Evolutionary conservation across 2,797 vertebrate species (phyloP).

Genomic region (Sternarchorhynchus goeldii): DNA sequence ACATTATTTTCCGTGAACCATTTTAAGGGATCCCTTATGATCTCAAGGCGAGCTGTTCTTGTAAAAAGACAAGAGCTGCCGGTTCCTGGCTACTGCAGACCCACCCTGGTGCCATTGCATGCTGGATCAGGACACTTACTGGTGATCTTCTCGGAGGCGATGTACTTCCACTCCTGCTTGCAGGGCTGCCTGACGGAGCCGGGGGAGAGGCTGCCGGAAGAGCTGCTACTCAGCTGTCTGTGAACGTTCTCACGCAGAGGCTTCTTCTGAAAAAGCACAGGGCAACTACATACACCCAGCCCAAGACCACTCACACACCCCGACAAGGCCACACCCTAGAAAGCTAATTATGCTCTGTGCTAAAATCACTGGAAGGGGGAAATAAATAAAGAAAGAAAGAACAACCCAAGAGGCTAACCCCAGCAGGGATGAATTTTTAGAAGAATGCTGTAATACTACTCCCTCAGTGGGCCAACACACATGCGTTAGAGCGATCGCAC

Average conservation of each 20-base stretch:
- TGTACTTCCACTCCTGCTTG: constrained; percentile 98
- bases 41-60: background rate
- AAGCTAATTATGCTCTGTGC: constrained; percentile 8
- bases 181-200: constrained; percentile 81
- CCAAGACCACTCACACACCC: constrained; percentile 53
- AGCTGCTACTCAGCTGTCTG: constrained; percentile 94
- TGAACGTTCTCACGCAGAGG: constrained; percentile 92
- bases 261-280: constrained; percentile 99
- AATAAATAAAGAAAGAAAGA: too few relatives aligned
- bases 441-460: constrained; percentile 22
- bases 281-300: constrained; percentile 91
- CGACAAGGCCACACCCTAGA: constrained; percentile 3
- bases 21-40: too few relatives aligned
- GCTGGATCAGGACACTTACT: constrained; percentile 77
- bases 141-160: constrained; percentile 96
- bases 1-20: background rate
- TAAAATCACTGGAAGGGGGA: background rate
- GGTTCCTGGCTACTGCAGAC: too few relatives aligned
- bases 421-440: background rate
- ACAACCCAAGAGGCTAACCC: too few relatives aligned
- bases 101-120: background rate
- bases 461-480: constrained; percentile 3
- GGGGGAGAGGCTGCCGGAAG: constrained; percentile 90
- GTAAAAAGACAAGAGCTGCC: background rate
- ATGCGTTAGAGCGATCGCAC: background rate